These are phyloP conservation scores for Lichenostomus cassidix DNA, from an alignment of 2,113 vertebrate genomes.

Conservation along the genomic window DNA sequence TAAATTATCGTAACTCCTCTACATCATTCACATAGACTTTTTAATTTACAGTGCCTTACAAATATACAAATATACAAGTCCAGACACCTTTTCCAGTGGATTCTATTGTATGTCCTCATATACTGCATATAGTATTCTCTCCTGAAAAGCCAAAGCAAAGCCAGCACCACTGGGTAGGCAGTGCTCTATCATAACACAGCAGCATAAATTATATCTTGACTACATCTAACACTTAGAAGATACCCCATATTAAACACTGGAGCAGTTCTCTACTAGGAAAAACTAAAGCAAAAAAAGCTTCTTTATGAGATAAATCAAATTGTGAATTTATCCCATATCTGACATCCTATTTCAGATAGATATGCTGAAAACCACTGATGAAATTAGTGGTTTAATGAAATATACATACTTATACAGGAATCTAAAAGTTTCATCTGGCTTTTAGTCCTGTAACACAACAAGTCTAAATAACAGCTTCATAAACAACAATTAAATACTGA, in stretches of 20 bases:
- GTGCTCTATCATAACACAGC: neutral
- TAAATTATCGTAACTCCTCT: neutral
- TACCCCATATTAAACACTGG: neutral
- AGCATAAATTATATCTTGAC: neutral
- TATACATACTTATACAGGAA: neutral
- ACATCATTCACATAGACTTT: neutral
- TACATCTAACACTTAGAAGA: neutral
- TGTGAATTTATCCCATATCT: neutral
- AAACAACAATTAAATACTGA: neutral
- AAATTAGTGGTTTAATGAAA: neutral
- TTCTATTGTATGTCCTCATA: neutral
- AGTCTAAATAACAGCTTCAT: neutral
- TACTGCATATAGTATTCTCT: accelerated
- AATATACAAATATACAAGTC: neutral
- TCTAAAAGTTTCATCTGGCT: neutral
- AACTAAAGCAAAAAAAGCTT: neutral
- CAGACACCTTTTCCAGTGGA: neutral
- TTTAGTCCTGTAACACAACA: neutral
- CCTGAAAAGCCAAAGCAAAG: neutral
- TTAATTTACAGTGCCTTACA: neutral
- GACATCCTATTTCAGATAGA: neutral
- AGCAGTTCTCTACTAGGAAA: neutral
- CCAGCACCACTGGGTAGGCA: neutral
- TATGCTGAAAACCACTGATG: neutral
- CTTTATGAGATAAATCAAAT: neutral